Evolutionary conservation across 2,797 vertebrate species (phyloP).

Genomic region (Yasuhikotakia modesta): DNA sequence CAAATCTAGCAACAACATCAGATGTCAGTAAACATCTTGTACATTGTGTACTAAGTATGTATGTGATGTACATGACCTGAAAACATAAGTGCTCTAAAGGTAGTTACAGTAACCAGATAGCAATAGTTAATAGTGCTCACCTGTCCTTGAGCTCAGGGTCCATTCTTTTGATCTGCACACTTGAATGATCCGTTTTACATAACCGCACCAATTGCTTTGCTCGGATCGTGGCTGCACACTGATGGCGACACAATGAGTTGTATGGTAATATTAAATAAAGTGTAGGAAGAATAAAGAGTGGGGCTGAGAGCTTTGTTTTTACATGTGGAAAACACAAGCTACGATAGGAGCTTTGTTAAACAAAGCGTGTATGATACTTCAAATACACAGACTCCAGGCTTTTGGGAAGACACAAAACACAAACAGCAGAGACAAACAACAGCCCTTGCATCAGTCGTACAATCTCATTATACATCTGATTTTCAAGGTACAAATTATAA

Average conservation of each 20-base stretch:
- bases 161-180: conserved; percentile 44
- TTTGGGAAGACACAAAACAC: background rate
- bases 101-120: conserved; percentile 37
- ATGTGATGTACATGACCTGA: background rate
- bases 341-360: conserved; percentile 41
- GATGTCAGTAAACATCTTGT: background rate
- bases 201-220: conserved; percentile 18
- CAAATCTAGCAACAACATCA: background rate
- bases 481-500: conserved; percentile 21
- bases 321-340: conserved; percentile 47
- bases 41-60: background rate
- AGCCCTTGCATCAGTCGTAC: conserved; percentile 23
- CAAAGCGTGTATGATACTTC: conserved; percentile 30
- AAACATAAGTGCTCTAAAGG: no score
- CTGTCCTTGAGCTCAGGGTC: conserved; percentile 40
- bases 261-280: conserved; percentile 49
- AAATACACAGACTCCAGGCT: conserved; percentile 14
- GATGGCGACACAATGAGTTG: conserved; percentile 41
- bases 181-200: conserved; percentile 38
- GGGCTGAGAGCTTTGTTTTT: conserved; percentile 42
- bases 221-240: conserved; percentile 30
- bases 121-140: conserved; percentile 36
- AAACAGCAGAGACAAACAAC: conserved; percentile 17
- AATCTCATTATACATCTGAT: conserved; percentile 10
- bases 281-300: conserved; percentile 37